Percentiles rank a stretch among this genome's conserved stretches.
These are phyloP conservation scores for Syrmaticus mikado DNA, from an alignment of 2,113 vertebrate genomes.

Conservation along the genomic window DNA sequence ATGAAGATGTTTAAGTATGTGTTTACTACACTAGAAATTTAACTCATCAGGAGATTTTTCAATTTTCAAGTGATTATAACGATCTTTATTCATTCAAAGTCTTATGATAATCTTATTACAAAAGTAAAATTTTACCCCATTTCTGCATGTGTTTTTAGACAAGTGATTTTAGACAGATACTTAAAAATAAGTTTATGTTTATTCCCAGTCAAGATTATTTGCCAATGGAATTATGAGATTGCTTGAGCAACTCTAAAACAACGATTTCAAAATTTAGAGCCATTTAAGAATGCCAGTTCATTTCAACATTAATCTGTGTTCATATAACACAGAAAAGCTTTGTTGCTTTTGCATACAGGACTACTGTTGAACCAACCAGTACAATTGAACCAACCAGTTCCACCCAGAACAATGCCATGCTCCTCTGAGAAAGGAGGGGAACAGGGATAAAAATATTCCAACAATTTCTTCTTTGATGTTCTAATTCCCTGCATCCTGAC, in stretches of 20 bases:
- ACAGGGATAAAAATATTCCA: not conserved
- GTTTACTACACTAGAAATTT: not conserved
- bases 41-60: not conserved
- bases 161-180: not conserved
- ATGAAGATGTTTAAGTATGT: not conserved
- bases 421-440: not conserved
- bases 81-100: not conserved
- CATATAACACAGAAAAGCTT: not conserved
- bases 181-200: not conserved
- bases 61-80: slow-evolving; percentile 27
- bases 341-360: not conserved
- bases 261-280: not conserved
- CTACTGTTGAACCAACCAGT: not conserved
- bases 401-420: not conserved
- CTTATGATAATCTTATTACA: not conserved
- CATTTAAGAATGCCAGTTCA: not conserved
- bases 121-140: not conserved
- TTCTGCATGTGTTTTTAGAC: not conserved
- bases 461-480: fast-evolving
- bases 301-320: not conserved
- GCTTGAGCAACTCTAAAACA: not conserved
- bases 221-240: not conserved
- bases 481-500: not conserved
- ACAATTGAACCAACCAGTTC: not conserved
- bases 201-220: not conserved